Evolutionary conservation across 1,140 invertebrate species (phyloP), one percentile per base, ranked within the genome.

Genomic region (Drosophila yakuba): DNA sequence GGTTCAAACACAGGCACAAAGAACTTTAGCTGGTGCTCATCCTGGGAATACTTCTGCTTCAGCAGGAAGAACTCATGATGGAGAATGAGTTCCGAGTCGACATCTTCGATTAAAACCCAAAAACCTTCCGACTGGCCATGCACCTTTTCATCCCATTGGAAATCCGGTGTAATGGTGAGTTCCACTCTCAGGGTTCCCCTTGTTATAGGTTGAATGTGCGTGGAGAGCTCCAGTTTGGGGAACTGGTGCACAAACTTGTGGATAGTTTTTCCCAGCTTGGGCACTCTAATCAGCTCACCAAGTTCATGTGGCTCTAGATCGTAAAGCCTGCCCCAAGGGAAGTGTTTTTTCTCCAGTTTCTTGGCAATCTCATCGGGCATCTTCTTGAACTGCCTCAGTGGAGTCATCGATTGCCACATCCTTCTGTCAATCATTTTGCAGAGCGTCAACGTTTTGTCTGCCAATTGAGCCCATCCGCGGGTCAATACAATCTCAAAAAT

Each of bases 331-430:
- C 98, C 97, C 97, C 97, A 98, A 0, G 97, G 97, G 88, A 98
- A 97, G 90, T 97, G 97, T 91, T 99, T 99, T 94, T 99, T 99
- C 91, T 99, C 99, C 54, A 99, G 96, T 90, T 99, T 99, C 85
- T 98, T 98, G 2, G 99, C 95, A 10, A 99, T 97, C 93, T 99
- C 98, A 80, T 99, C 97, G 0, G 98, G 98, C 94, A 99, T 98
- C 91, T 99, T 99, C 41, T 97, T 95, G 92, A 99, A 99, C 92
- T 99, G 99, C 20, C 99, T 94, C 1, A 99, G 93, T 4, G 99
- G 99, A 41, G 98, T 99, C 98, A 99, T 99, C 0, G 98, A 99
- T 92, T 99, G 98, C 99, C 99, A 99, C 98, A 99, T 99, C 23
- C 99, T 94, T 15, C 97, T 95, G 92, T 99, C 98, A 54, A 99